These are phyloP conservation scores for Margaritifera margaritifera DNA, from an alignment of 2,888 invertebrate genomes.

Conservation along the genomic window DNA sequence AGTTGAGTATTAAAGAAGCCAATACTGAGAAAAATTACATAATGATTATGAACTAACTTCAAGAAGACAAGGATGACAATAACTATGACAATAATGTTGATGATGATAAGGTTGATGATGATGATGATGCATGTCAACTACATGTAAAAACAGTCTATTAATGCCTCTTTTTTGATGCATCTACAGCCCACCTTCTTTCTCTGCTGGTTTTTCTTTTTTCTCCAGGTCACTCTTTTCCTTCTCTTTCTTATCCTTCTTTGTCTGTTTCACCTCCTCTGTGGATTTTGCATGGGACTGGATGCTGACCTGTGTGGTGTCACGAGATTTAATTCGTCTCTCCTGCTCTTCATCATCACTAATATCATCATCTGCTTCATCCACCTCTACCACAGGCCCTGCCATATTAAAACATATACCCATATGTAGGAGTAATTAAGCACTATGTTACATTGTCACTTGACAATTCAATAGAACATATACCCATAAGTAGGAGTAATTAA, in stretches of 20 bases:
- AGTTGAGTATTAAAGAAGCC: no score
- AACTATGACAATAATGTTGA: no score
- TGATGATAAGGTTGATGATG: no score
- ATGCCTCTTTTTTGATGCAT: neutral
- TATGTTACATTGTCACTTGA: no score
- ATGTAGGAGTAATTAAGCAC: neutral
- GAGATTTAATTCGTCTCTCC: slow-evolving; percentile 4
- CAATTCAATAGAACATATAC: no score
- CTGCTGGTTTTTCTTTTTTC: slow-evolving; percentile 8
- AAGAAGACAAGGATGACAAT: no score
- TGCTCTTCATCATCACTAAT: slow-evolving; percentile 55
- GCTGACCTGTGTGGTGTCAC: slow-evolving; percentile 2
- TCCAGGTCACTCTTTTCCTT: slow-evolving; percentile 18
- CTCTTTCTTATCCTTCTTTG: slow-evolving; percentile 16
- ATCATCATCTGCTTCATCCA: slow-evolving; percentile 67
- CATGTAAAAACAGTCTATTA: neutral
- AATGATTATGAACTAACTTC: no score
- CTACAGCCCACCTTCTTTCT: slow-evolving; percentile 5
- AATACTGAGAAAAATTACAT: no score
- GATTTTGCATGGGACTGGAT: neutral
- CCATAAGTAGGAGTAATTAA: no score
- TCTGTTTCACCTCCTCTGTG: slow-evolving; percentile 7
- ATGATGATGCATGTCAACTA: no score
- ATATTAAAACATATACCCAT: slow-evolving; percentile 1
- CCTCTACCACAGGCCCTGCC: slow-evolving; percentile 69